Base-by-base conservation (phyloP, 2,797 vertebrate genomes). In the Centroberyx gerrardi region DNA sequence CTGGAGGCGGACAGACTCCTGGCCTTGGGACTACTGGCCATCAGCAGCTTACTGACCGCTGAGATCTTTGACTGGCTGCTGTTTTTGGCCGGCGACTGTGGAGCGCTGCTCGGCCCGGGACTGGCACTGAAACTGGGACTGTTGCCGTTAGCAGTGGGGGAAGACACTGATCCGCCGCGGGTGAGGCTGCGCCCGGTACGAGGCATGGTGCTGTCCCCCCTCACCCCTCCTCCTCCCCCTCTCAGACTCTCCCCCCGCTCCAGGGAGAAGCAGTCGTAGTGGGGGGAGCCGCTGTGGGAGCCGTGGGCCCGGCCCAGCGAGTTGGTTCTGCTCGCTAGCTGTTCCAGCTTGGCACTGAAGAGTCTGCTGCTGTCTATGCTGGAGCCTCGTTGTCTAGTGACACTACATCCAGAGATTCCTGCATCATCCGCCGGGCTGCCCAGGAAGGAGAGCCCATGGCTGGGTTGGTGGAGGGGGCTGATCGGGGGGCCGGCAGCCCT, bases 341-440 rank as follows among this genome's bases (percentile, higher is more conserved):
- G 98, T 76, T 99, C 98, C 76, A 98, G 89, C 88, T 98, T 99
- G 86, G 97, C 97, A 17, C 97, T 98, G 86, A 99, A 99, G 40
- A 98, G 96, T 69, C 95, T 96, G 27, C 97, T 97, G 85, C 96
- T 97, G 62, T 97, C 97, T 0, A 86, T 94, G 74, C 48, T 95
- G 95, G 78, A 89, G 85, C 91, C 96, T 95, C 84, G 73, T 33
- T 91, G 91, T 68, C 91, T 90, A 60, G 13, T 51, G 29, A 59
- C 69, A 18, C 80, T 22, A 22, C 22, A 79, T 63, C 92, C 78
- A 76, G 76, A 91, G 42, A 68, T 14, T 9, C 78, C 88, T 8
- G 92, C 75, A 64, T 97, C 97, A 4, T 99, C 98, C 0, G 90
- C 68, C 46, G 94, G 94, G 86, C 89, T 90, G 44, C 94, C 90